Conservation (phyloP, 1,140 invertebrate species). For the Drosophila tristis region DNA sequence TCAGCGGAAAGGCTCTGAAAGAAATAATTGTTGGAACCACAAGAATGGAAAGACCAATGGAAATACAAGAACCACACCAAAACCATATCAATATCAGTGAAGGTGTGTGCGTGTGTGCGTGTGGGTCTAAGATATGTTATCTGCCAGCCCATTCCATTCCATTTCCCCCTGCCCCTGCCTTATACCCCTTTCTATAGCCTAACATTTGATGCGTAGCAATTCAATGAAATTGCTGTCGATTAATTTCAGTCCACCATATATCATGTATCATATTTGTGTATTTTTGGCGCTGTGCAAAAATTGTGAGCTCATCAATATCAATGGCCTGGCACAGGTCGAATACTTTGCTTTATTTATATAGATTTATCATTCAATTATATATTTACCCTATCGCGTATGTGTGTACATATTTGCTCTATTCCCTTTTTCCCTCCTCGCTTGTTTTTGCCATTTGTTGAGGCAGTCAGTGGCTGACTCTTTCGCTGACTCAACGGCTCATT, state of each 20-base stretch:
- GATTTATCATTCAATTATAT: slow-evolving; percentile 30
- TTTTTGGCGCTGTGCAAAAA: slow-evolving; percentile 21
- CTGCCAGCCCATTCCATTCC: slow-evolving; percentile 1
- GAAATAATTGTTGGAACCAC: slow-evolving; percentile 37
- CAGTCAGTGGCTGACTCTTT: slow-evolving; percentile 44
- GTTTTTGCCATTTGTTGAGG: slow-evolving; percentile 60
- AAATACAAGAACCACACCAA: neutral
- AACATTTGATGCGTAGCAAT: slow-evolving; percentile 17
- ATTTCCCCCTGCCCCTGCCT: neutral
- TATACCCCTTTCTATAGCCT: slow-evolving; percentile 7
- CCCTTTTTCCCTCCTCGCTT: slow-evolving; percentile 1
- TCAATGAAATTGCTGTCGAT: slow-evolving; percentile 25
- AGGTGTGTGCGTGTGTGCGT: slow-evolving; percentile 21
- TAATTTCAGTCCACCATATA: slow-evolving; percentile 7
- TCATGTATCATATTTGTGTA: slow-evolving; percentile 21
- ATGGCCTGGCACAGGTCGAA: slow-evolving; percentile 31
- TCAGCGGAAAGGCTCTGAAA: slow-evolving; percentile 42
- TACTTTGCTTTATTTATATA: slow-evolving; percentile 28
- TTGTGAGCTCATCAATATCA: slow-evolving; percentile 58
- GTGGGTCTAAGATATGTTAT: slow-evolving; percentile 66
- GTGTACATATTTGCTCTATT: neutral
- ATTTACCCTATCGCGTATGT: slow-evolving; percentile 8
- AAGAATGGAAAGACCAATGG: slow-evolving; percentile 23
- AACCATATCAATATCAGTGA: slow-evolving; percentile 40
- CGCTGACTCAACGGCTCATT: slow-evolving; percentile 52